Base-by-base conservation (phyloP, 1,140 invertebrate genomes). In the Trichoplusia ni region DNA sequence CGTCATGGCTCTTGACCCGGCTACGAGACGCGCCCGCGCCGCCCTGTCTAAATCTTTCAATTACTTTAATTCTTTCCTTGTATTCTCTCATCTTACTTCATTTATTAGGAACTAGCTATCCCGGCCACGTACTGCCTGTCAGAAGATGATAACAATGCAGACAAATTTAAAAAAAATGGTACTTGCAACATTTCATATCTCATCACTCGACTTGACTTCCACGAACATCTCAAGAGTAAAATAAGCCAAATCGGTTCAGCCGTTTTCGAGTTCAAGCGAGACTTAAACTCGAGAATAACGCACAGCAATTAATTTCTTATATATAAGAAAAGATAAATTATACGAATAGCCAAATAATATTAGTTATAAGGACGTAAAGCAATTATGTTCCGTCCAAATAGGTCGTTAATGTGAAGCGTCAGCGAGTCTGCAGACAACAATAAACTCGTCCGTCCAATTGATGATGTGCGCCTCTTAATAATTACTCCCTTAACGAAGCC, bases 1-100 rank as follows among this genome's bases (percentile, higher is more conserved):
- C 82, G 79, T 80, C 78, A 82, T 69, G 78, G 77, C 84, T 70
- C 86, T 89, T 86, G 83, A 89, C 84, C 80, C 42, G 58, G 71
- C 44, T 67, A 11, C 54, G 56, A 42, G 47, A 37, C 42, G 37
- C 66, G 65, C 56, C 71, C 67, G 73, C 65, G 75, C 67, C 64
- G 69, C 61, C n/a, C 16, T 23, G 19, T 29, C 31, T 53, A 56
- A 54, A 54, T 27, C 27, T 54, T 31, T 23, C 61, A 44, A 64
- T 46, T 59, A 59, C 46, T 31, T 59, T 59, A n/a, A 18, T 2
- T 47, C 29, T 47, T 47, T 8, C 44, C 11, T 47, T 29, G 27
- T 47, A 16, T 47, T 42, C n/a, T 42, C 9, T 14, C 4, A 5
- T 11, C 8, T 14, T 37, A 13, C 5, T 35, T 35, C n/a, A 3